phyloP scores from a whole-genome alignment of 2,888 invertebrate genomes.

The Macrophya alboannulata region DNA sequence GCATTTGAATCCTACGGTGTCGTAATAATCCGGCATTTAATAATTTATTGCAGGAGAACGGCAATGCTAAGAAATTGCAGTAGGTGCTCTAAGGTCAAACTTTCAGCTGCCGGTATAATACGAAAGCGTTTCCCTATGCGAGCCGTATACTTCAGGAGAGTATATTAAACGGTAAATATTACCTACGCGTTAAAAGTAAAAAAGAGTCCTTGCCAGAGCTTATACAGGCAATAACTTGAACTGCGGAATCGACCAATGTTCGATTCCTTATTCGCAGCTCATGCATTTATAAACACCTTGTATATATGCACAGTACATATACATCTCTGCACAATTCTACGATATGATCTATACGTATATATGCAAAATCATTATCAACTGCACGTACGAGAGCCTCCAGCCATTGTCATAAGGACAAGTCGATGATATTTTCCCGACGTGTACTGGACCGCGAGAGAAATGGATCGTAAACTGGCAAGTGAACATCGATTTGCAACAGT shows the following conservation, averaged over 20 bases:
- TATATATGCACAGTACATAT: background rate
- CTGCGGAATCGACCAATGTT: background rate
- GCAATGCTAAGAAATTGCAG: constrained; percentile 54
- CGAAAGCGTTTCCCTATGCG: constrained; percentile 51
- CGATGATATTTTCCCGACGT: background rate
- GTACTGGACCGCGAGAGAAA: constrained; percentile 17
- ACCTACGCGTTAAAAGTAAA: constrained; percentile 24
- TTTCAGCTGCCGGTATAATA: constrained; percentile 49
- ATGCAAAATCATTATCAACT: constrained; percentile 16
- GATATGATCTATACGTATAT: background rate
- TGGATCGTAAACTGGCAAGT: constrained; percentile 31
- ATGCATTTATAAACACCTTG: background rate
- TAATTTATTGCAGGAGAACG: constrained; percentile 55
- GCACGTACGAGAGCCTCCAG: background rate
- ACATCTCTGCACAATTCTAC: background rate
- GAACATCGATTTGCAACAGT: constrained; percentile 52
- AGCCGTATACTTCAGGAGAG: background rate
- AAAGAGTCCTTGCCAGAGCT: constrained; percentile 26
- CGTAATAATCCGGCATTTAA: constrained; percentile 50
- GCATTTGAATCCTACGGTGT: constrained; percentile 41
- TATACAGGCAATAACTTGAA: background rate
- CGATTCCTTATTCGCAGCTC: background rate
- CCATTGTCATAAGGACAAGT: constrained; percentile 4
- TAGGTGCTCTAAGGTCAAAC: constrained; percentile 56
- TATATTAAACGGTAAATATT: constrained; percentile 49